These are phyloP conservation scores for Neomonachus schauinslandi DNA, from an alignment of 2,113 vertebrate species.

Conservation along the genomic window DNA sequence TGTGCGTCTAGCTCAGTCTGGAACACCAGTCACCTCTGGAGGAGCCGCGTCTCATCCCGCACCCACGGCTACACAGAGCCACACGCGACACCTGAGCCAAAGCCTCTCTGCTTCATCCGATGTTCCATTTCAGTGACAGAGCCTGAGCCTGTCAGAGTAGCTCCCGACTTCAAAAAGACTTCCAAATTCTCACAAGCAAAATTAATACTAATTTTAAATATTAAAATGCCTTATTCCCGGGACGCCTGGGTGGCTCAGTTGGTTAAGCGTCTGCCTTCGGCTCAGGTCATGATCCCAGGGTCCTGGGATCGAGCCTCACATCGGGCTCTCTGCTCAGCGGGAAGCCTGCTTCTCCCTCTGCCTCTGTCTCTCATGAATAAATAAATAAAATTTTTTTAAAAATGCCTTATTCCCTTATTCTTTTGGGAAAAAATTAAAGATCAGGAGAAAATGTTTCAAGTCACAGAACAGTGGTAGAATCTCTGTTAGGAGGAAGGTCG, in stretches of 20 bases:
- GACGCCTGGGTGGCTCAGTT: no score
- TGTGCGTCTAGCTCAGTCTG: not conserved
- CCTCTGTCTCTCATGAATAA: no score
- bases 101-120: not conserved
- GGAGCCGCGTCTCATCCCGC: not conserved
- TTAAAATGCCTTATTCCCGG: not conserved
- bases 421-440: not conserved
- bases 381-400: not conserved
- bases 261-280: no score
- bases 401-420: not conserved
- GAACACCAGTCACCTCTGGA: accelerated
- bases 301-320: no score
- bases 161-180: not conserved
- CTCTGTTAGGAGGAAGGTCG: not conserved
- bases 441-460: not conserved
- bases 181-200: constrained; percentile 25
- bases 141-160: not conserved
- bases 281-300: no score
- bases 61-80: not conserved
- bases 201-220: constrained; percentile 36
- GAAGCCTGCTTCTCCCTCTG: no score
- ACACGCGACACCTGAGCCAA: accelerated
- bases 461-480: not conserved
- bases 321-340: no score
- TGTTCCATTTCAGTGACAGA: not conserved